Evolutionary conservation across 2,113 vertebrate species (phyloP), one percentile per base, ranked within the genome.

Genomic region (Zootoca vivipara): DNA sequence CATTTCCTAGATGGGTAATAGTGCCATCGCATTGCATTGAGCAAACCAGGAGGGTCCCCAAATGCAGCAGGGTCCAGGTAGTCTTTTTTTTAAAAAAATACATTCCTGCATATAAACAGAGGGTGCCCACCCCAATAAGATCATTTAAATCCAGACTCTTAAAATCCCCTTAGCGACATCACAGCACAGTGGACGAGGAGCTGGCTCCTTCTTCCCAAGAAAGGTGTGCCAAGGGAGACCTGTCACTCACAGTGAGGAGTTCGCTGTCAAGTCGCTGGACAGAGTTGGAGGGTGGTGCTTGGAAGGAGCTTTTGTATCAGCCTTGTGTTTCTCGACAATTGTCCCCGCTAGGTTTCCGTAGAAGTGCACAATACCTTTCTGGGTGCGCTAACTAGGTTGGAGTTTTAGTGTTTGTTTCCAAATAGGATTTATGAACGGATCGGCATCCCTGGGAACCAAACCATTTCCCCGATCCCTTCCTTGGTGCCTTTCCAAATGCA

Each of bases 141-240:
- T 62, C 13, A 62, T 62, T 62, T 62, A 62, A 62, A 20, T 62
- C 58, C 58, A 62, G 18, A 62, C 13, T 62, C 46, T 52, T 52
- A 52, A 52, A 52, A 52, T 52, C 46, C 16, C 58, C 58, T 20
- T 62, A 62, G 18, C 3, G 13, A 62, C 58, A 62, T 16, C 58
- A 62, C 18, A 20, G 58, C 58, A 0, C 58, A 62, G 58, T 83
- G 89, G 90, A 87, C 84, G 89, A 79, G 86, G 83, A 88, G 22
- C 40, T 82, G 18, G 82, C 82, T 90, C 89, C 88, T 94, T 26
- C 78, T 22, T 89, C 90, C 91, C 93, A 94, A 89, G 24, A 12
- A 5, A 67, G 64, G 87, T 92, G 80, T 81, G 87, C 80, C 87
- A 9, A 38, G 62, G 13, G 13, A 67, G 35, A 42, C 81, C 38